Evolutionary conservation across 1,140 invertebrate genomes (phyloP), one percentile per base, ranked within the genome.

Genomic region (Formica exsecta): DNA sequence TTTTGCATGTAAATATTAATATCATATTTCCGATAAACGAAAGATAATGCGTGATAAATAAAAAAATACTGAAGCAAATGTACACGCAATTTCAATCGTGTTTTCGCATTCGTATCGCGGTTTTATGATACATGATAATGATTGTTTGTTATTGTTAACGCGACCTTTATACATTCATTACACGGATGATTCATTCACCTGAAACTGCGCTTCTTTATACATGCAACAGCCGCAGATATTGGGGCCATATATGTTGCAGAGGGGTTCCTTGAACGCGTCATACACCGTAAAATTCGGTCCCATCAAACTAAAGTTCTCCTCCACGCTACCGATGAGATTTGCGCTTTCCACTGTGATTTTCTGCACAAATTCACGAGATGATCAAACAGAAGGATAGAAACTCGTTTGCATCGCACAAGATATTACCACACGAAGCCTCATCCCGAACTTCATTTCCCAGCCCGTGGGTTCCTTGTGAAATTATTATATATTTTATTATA

Each of bases 241-340:
- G 0, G 93, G 92, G 0, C 93, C 93, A 1, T 91, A 48, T n/a
- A 94, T 92, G 9, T 89, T 75, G 57, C 92, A 93, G 13, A 93
- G 70, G 2, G 87, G 57, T 2, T 77, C 74, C 6, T 85, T 74
- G 0, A 16, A 29, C 0, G 75, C 86, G 38, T 94, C 83, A 41
- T 94, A 94, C 1, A 94, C 90, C 6, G 93, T 94, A 29, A 94
- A 94, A 22, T 85, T 92, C 0, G 89, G 85, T 0, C 92, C 89
- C 0, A 94, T 48, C 7, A 93, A 3, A n/a, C 86, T 87, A 48
- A 91, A 93, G 74, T 93, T 93, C 65, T 94, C 88, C 51, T 93
- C 92, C 8, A 94, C 87, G 16, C 89, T 92, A 0, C 93, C 93
- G 6, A 94, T 90, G 1, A 86, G 62, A 44, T 91, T 84, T 8